These are phyloP conservation scores for Euphydryas editha DNA, from an alignment of 2,888 invertebrate genomes.

Conservation along the genomic window DNA sequence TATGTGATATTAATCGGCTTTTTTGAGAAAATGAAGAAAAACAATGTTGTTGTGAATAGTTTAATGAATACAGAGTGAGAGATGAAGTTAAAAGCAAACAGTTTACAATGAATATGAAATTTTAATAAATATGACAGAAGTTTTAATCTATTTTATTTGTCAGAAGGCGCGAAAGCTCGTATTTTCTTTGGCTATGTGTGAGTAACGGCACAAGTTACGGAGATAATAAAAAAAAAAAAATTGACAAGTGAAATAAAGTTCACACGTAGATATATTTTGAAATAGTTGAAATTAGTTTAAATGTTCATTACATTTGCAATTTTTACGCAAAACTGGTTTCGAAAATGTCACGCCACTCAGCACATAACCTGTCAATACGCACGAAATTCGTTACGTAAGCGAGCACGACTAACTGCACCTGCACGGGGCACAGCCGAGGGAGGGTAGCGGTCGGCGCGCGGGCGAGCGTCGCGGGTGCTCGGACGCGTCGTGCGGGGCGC, in stretches of 20 bases:
- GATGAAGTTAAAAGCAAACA: conserved; percentile 23
- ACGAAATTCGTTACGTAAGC: conserved; percentile 72
- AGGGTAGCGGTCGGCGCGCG: conserved; percentile 48
- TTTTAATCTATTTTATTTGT: neutral
- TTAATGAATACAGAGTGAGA: conserved; percentile 37
- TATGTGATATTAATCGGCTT: conserved; percentile 9
- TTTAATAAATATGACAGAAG: conserved; percentile 10
- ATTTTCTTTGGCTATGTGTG: conserved; percentile 51
- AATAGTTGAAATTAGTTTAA: conserved; percentile 28
- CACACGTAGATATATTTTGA: conserved; percentile 7
- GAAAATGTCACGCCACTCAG: conserved; percentile 47
- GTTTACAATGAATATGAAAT: conserved; percentile 26
- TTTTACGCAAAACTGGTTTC: conserved; percentile 13
- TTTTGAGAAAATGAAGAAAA: conserved; percentile 36
- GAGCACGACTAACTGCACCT: conserved; percentile 60
- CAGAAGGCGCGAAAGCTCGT: conserved; percentile 37
- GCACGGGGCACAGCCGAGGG: conserved; percentile 52
- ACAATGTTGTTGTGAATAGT: conserved; percentile 42
- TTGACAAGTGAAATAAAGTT: neutral
- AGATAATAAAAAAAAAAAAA: conserved; percentile 2
- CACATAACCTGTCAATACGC: conserved; percentile 72
- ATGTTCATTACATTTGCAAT: conserved; percentile 10
- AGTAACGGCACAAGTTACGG: conserved; percentile 48
- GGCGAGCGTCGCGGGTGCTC: conserved; percentile 52
- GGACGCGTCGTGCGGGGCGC: conserved; percentile 58